Base-by-base conservation (phyloP, 2,888 invertebrate species). In the Nymphalis urticae region DNA sequence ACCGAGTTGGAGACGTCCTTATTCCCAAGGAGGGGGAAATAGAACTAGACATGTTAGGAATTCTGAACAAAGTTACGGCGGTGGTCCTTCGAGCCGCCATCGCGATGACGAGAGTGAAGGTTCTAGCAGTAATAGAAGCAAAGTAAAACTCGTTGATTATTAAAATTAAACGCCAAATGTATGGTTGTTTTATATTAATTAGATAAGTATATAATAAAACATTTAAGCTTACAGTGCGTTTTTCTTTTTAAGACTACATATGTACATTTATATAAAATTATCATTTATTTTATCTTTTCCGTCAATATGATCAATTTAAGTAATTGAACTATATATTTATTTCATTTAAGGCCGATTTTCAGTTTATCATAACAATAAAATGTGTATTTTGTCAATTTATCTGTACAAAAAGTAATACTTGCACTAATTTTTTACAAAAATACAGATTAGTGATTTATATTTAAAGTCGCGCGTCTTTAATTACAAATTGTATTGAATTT, bases 141-240 rank as follows among this genome's bases (percentile, higher is more conserved):
- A 85, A 82, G 84, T 91, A 7, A 91, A 90, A 79, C 82, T 92
- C 68, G 91, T 92, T 48, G 91, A 92, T 80, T 92, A 92, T 77
- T 91, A 68, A 67, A 10, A 48, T 47, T 64, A 66, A 62, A 64
- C 58, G 48, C 65, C 66, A 51, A 64, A 58, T 67, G 58, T 65
- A 64, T 10, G 67, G 51, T 62, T 48, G 56, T 68, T 64, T 64
- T 68, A 64, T 71, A 47, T 68, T 75, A 70, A 54, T 69, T 68
- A 66, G 68, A 61, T 73, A 74, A 74, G 72, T 51, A 17, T 66
- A 62, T 70, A 72, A 71, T 73, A 72, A 72, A 72, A 70, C 59
- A 66, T 68, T 62, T 58, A 68, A 70, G 59, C 61, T 62, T 60
- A 70, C 24, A 10, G 62, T 61, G 53, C 17, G 62, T 68, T 59